Base-by-base conservation (phyloP, 2,888 invertebrate genomes). In the Leptopterna dolabrata region DNA sequence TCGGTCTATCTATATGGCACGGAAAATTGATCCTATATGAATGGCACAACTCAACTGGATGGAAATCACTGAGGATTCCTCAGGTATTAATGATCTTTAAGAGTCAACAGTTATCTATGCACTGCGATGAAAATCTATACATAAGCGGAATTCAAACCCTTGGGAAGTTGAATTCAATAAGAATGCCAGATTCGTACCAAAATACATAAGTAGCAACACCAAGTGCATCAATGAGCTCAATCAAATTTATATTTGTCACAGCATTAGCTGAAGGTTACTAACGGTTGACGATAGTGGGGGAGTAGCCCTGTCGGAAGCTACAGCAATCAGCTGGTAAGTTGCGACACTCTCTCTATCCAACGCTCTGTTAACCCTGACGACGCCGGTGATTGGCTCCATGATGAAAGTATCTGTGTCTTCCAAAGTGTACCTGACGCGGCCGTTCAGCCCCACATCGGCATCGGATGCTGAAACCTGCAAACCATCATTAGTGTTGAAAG, bases 281-380 rank as follows among this genome's bases (percentile, higher is more conserved):
- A 93, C 94, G 0, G 92, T 92, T 4, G 95, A 95, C 16, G 95
- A 95, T 16, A 95, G 92, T 0, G 95, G 93, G 0, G 97, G 97
- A 0, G 95, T 94, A 0, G 99, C 99, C 78, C 96, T 94, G 92
- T 99, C 99, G 30, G 97, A 94, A 0, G 99, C 99, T 81, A 96
- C 93, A 0, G 97, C 98, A 88, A 95, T 95, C 83, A 99, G 92
- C 89, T 96, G 95, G 91, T 99, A 99, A 7, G 94, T 94, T 0
- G 97, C 95, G 0, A 95, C 95, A 0, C 96, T 96, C 92, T 99
- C 99, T 43, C 99, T 93, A 91, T 99, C 99, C 88, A 99, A 91
- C 0, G 95, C 94, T 91, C 97, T 96, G 88, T 97, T 96, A 0
- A 98, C 98, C 87, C 98, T 93, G 16, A 99, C 95, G 0, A 97